Conservation (phyloP, 2,113 vertebrate species). For the Nerophis lumbriciformis region DNA sequence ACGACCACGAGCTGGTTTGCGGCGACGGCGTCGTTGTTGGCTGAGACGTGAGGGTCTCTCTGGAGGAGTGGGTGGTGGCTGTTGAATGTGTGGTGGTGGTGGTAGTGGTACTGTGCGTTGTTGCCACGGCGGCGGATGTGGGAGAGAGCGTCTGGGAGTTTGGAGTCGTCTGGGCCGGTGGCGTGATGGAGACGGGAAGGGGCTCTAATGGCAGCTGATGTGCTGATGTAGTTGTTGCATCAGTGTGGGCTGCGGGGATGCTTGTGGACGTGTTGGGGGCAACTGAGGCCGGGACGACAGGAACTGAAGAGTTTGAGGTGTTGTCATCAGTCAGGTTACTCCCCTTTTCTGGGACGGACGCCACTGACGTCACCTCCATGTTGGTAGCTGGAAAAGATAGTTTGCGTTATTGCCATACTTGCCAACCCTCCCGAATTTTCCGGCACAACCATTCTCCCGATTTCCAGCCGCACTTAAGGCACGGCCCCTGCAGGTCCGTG, state of each 20-base stretch:
- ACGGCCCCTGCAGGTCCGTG: too few species aligned
- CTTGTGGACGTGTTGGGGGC: neutral
- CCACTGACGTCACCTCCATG: neutral
- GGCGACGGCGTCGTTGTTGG: conserved; percentile 24
- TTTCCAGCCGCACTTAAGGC: too few species aligned
- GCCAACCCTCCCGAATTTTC: too few species aligned
- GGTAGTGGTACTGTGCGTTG: neutral
- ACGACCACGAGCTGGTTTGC: conserved; percentile 31
- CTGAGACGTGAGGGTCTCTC: neutral
- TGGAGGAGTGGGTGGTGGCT: neutral
- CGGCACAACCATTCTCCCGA: too few species aligned
- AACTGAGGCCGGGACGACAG: neutral
- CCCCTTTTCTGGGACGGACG: neutral
- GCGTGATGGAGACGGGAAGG: neutral
- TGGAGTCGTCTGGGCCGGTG: neutral
- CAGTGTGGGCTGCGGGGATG: neutral
- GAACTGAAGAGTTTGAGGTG: neutral
- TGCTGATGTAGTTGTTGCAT: neutral
- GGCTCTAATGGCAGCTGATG: neutral
- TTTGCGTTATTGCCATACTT: neutral
- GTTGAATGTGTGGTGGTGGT: neutral
- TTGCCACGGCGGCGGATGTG: neutral
- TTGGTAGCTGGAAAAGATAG: conserved; percentile 15
- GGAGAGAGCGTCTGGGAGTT: neutral
- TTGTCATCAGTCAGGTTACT: neutral